These are phyloP conservation scores for Syncerus caffer DNA, from an alignment of 2,797 vertebrate species.

Conservation along the genomic window DNA sequence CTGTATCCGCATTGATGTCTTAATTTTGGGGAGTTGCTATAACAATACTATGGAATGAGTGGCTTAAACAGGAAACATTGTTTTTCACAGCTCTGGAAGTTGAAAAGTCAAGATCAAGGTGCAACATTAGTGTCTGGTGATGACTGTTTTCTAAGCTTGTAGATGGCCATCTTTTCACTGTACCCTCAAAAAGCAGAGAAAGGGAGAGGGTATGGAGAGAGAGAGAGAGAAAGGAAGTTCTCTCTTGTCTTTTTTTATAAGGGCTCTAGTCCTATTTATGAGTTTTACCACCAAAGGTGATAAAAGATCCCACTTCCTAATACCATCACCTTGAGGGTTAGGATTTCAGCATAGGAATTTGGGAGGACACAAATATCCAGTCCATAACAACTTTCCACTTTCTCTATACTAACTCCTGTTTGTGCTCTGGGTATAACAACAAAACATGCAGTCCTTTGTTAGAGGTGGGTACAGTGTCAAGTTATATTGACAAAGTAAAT, in stretches of 20 bases:
- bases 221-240: background rate
- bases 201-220: background rate
- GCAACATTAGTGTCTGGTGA: background rate
- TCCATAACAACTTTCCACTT: background rate
- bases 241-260: background rate
- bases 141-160: background rate
- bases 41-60: background rate
- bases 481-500: background rate
- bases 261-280: background rate
- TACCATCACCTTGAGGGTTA: background rate
- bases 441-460: background rate
- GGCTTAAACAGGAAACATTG: background rate
- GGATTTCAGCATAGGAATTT: background rate
- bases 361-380: background rate
- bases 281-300: background rate
- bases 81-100: background rate
- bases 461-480: background rate
- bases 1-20: background rate
- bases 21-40: background rate
- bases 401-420: background rate
- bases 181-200: background rate
- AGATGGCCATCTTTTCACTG: background rate
- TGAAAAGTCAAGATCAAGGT: background rate
- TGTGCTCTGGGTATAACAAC: background rate
- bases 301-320: background rate